Conservation (phyloP, 2,797 vertebrate genomes). For the Pangasius krempfi region DNA sequence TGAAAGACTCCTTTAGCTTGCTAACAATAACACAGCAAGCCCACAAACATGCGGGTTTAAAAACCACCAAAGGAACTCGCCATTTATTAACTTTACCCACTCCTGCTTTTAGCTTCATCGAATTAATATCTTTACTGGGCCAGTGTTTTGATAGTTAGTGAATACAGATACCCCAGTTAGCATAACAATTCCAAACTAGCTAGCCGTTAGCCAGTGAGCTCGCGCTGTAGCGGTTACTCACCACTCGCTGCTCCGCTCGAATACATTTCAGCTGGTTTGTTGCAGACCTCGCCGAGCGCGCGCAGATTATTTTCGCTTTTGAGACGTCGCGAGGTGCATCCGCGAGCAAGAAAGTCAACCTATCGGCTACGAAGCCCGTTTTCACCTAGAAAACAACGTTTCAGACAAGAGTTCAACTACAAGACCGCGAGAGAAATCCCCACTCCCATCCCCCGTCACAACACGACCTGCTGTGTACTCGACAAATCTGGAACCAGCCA, state of each 20-base stretch:
- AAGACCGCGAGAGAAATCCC: conserved; percentile 72
- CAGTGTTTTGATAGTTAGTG: not conserved
- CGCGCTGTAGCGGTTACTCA: conserved; percentile 66
- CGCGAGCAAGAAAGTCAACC: conserved; percentile 57
- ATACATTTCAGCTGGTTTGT: conserved; percentile 79
- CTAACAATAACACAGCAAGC: conserved; percentile 63
- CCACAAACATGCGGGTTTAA: conserved; percentile 49
- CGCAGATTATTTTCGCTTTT: conserved; percentile 67
- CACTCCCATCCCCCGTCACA: conserved; percentile 78
- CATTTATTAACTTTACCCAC: not conserved
- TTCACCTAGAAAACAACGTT: conserved; percentile 50
- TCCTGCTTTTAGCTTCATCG: not conserved
- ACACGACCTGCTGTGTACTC: conserved; percentile 57
- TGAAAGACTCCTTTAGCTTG: conserved; percentile 30
- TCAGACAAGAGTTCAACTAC: conserved; percentile 72
- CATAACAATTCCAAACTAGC: conserved; percentile 67
- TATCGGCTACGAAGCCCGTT: conserved; percentile 49
- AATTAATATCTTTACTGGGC: not conserved
- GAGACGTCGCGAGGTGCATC: conserved; percentile 68
- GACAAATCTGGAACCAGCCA: not conserved
- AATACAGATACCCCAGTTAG: conserved; percentile 18
- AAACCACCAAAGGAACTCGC: not conserved
- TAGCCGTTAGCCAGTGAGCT: conserved; percentile 65
- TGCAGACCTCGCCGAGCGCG: conserved; percentile 69
- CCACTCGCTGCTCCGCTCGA: conserved; percentile 75